phyloP scores from a whole-genome alignment of 1,140 invertebrate genomes.

The Pollicipes pollicipes region DNA sequence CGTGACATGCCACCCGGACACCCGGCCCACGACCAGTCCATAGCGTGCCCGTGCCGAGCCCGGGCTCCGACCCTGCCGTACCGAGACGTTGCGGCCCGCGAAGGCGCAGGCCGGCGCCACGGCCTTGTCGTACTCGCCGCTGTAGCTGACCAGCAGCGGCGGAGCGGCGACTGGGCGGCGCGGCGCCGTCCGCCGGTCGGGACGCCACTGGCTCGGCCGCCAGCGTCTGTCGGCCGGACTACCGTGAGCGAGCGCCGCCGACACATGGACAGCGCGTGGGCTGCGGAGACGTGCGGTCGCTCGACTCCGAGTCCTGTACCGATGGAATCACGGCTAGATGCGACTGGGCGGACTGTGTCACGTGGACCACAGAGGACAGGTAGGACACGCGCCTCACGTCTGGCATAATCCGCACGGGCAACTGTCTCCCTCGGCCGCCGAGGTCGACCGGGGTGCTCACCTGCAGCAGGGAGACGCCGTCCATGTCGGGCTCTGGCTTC shows the following conservation, averaged over 20 bases:
- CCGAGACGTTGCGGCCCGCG: not conserved
- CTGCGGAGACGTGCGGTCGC: too few relatives aligned
- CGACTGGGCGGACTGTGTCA: not conserved
- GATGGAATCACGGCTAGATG: too few relatives aligned
- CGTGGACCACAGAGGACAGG: too few relatives aligned
- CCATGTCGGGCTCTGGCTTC: not conserved
- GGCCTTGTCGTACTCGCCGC: not conserved
- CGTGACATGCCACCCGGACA: not conserved
- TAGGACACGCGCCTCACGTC: not conserved
- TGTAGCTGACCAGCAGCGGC: not conserved
- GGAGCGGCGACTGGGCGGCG: too few relatives aligned
- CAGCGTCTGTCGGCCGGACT: not conserved
- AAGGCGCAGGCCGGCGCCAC: not conserved
- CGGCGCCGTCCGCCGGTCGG: too few relatives aligned
- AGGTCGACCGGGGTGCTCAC: too few relatives aligned
- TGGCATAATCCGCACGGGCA: too few relatives aligned
- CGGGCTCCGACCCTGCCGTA: too few relatives aligned
- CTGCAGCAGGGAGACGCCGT: not conserved
- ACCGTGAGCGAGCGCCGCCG: too few relatives aligned
- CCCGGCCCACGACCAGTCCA: not conserved
- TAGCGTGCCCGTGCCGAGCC: not conserved
- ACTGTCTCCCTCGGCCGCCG: too few relatives aligned
- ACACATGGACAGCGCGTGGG: not conserved
- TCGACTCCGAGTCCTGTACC: too few relatives aligned
- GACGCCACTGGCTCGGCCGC: too few relatives aligned